These are phyloP conservation scores for Melolontha melolontha DNA, from an alignment of 2,888 invertebrate species.

Conservation along the genomic window DNA sequence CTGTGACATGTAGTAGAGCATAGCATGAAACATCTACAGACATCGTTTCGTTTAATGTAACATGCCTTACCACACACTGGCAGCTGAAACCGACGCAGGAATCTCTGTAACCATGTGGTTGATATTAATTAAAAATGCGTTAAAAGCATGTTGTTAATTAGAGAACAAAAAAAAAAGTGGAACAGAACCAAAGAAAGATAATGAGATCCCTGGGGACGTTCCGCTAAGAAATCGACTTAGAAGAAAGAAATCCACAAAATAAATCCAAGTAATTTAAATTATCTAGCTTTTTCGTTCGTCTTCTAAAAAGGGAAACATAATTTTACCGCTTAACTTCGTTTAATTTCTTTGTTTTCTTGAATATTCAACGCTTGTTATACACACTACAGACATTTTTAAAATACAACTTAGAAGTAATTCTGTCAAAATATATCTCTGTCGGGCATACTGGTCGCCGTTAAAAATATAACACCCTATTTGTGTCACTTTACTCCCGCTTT, in stretches of 20 bases:
- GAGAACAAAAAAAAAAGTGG: constrained; percentile 41
- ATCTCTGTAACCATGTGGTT: constrained; percentile 51
- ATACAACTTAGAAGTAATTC: constrained; percentile 39
- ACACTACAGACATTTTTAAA: constrained; percentile 38
- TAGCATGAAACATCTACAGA: constrained; percentile 48
- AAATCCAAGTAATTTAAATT: constrained; percentile 50
- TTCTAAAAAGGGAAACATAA: constrained; percentile 33
- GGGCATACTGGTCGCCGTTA: constrained; percentile 33
- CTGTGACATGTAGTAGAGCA: constrained; percentile 53
- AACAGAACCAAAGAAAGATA: constrained; percentile 46
- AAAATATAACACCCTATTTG: constrained; percentile 43
- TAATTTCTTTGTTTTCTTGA: constrained; percentile 46
- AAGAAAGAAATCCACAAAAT: constrained; percentile 45
- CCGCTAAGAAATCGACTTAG: constrained; percentile 46
- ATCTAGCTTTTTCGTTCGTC: constrained; percentile 42
- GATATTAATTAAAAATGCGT: constrained; percentile 55
- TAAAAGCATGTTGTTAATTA: constrained; percentile 54
- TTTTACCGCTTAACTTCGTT: constrained; percentile 44
- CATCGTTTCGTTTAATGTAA: constrained; percentile 38
- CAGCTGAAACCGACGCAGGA: constrained; percentile 37
- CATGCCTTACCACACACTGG: constrained; percentile 36
- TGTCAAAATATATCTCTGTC: constrained; percentile 40
- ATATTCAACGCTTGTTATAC: constrained; percentile 39
- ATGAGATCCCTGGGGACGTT: constrained; percentile 51
- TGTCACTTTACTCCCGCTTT: constrained; percentile 41